A percentile compares a stretch with the other conserved stretches of the same genome.
Conservation (phyloP, 2,113 vertebrate species). For the Nothoprocta pentlandii region DNA sequence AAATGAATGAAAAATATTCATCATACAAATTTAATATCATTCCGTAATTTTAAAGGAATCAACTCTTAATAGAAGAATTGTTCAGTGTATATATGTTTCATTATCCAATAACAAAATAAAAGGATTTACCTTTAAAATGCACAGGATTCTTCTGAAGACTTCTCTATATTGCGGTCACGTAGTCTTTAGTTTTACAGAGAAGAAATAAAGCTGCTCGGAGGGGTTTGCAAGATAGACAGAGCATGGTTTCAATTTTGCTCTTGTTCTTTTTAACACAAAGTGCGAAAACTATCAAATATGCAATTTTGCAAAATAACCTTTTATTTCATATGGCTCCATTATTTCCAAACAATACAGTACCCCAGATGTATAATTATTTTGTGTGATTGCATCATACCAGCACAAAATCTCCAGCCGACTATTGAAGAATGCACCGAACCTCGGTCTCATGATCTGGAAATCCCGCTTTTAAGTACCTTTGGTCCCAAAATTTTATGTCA, state of each 20-base stretch:
- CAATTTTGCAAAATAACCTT: slow-evolving; percentile 68
- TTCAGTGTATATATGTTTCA: slow-evolving; percentile 44
- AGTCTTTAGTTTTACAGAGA: slow-evolving; percentile 50
- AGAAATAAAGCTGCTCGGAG: slow-evolving; percentile 63
- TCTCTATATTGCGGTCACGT: slow-evolving; percentile 37
- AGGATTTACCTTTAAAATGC: slow-evolving; percentile 61
- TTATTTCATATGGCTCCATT: slow-evolving; percentile 71
- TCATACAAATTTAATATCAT: slow-evolving; percentile 51
- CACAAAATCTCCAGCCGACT: slow-evolving; percentile 37
- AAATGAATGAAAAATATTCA: slow-evolving; percentile 14
- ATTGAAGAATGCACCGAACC: background rate
- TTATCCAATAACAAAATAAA: slow-evolving; percentile 39
- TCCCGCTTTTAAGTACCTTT: slow-evolving; percentile 70
- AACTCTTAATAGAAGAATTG: slow-evolving; percentile 54
- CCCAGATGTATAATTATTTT: slow-evolving; percentile 6
- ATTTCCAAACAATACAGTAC: slow-evolving; percentile 48
- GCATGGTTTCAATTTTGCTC: slow-evolving; percentile 37
- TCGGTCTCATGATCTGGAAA: slow-evolving; percentile 23
- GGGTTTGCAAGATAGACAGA: slow-evolving; percentile 28
- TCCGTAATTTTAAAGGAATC: slow-evolving; percentile 36
- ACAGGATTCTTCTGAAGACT: slow-evolving; percentile 41
- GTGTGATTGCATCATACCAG: slow-evolving; percentile 17
- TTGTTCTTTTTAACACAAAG: slow-evolving; percentile 50
- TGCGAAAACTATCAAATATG: slow-evolving; percentile 70
- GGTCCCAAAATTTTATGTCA: slow-evolving; percentile 72